These are phyloP conservation scores for Drosophila silvestris DNA, from an alignment of 2,888 invertebrate genomes.

Conservation along the genomic window DNA sequence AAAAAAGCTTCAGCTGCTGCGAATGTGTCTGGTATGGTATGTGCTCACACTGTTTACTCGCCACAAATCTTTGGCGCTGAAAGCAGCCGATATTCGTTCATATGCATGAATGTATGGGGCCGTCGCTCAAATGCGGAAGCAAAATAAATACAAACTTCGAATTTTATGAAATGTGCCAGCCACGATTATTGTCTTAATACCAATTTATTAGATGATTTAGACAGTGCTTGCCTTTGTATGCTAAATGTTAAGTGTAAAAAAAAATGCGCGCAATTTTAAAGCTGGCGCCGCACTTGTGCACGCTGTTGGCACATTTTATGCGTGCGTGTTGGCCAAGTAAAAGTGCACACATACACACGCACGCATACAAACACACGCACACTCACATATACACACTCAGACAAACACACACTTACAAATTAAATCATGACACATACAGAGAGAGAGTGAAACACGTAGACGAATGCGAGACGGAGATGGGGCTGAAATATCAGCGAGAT, in stretches of 20 bases:
- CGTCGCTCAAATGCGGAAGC: constrained; percentile 65
- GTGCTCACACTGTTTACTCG: constrained; percentile 37
- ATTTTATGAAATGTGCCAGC: constrained; percentile 2
- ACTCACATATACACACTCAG: constrained; percentile 30
- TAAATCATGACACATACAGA: constrained; percentile 49
- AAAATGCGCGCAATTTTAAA: constrained; percentile 57
- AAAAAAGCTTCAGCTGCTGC: constrained; percentile 49
- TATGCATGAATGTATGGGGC: constrained; percentile 27
- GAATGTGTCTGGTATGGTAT: constrained; percentile 10
- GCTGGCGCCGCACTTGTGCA: constrained; percentile 50
- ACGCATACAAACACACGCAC: constrained; percentile 20
- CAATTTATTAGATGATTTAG: neutral
- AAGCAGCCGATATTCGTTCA: constrained; percentile 30
- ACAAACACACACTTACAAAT: constrained; percentile 29
- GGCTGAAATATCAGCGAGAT: constrained; percentile 44
- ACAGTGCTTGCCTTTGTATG: neutral
- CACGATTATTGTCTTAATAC: neutral
- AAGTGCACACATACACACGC: constrained; percentile 40
- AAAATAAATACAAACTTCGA: constrained; percentile 43
- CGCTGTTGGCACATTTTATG: constrained; percentile 54
- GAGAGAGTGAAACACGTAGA: constrained; percentile 56
- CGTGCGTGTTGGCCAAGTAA: constrained; percentile 59
- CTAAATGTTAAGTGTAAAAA: constrained; percentile 6
- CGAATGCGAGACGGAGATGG: constrained; percentile 46
- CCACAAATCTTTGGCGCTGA: constrained; percentile 30